Conservation (phyloP, 2,113 vertebrate genomes). For the Dicrurus megarhynchus region DNA sequence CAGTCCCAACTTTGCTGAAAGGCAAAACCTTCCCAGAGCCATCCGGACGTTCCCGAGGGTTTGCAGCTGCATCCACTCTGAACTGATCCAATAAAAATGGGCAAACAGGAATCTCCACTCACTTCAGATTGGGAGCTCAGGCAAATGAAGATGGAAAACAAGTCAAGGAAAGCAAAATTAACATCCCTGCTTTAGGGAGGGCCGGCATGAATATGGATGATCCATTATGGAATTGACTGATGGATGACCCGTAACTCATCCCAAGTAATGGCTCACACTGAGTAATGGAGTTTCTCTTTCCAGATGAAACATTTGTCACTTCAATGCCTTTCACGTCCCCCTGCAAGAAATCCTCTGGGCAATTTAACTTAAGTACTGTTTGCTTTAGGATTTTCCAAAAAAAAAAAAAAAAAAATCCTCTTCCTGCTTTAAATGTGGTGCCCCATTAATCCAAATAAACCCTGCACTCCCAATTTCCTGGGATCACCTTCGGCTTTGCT, state of each 20-base stretch:
- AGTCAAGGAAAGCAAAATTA: conserved; percentile 26
- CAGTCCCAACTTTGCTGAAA: accelerated
- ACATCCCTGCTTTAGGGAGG: not conserved
- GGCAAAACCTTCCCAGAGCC: not conserved
- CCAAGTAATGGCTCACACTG: not conserved
- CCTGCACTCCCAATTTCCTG: not conserved
- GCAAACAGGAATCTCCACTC: not conserved
- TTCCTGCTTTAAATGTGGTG: not conserved
- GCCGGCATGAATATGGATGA: conserved; percentile 4
- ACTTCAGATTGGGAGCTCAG: not conserved
- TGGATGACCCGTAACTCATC: not conserved
- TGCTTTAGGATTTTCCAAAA: not conserved
- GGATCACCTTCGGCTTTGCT: not conserved
- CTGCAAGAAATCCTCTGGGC: not conserved
- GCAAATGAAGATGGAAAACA: conserved; percentile 29
- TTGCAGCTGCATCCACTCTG: not conserved
- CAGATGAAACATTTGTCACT: conserved; percentile 10
- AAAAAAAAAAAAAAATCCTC: not conserved
- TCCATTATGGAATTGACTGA: not conserved
- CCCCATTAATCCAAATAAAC: not conserved
- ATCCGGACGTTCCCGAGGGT: accelerated
- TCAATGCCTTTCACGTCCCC: not conserved
- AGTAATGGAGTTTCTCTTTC: not conserved
- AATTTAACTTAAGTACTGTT: not conserved
- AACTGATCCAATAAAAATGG: not conserved